phyloP scores from a whole-genome alignment of 2,113 vertebrate genomes.

The Lophotis ruficrista region DNA sequence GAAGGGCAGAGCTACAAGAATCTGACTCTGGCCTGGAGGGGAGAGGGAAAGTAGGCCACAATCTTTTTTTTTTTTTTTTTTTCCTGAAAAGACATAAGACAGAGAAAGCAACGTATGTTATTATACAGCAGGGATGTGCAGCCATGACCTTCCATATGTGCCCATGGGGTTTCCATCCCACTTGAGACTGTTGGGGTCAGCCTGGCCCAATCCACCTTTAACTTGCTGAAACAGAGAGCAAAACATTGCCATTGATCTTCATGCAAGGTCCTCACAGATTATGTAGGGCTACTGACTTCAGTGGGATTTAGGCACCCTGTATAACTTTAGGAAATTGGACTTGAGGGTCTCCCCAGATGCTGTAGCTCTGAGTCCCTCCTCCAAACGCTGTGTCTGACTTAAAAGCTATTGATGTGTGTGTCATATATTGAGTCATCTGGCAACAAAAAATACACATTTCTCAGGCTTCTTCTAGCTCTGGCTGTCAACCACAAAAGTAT shows the following conservation, averaged over 20 bases:
- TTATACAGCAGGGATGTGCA: neutral
- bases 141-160: fast-evolving
- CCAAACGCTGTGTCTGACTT: neutral
- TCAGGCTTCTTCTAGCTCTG: neutral
- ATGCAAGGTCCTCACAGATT: fast-evolving
- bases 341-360: neutral
- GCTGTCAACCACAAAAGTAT: neutral
- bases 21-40: neutral
- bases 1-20: neutral
- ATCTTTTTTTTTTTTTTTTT: neutral
- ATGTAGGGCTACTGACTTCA: neutral
- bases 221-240: neutral
- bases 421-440: neutral
- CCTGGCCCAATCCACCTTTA: neutral
- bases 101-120: neutral
- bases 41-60: neutral
- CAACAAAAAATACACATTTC: neutral
- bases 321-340: neutral
- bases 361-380: neutral
- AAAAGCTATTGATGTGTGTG: neutral
- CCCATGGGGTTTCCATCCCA: neutral
- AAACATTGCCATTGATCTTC: neutral
- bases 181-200: neutral
- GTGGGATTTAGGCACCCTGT: neutral
- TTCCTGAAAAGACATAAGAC: neutral